Percentiles rank a stretch among this genome's conserved stretches.
Evolutionary conservation across 2,797 vertebrate genomes (phyloP).

Genomic region (Rhincodon typus): DNA sequence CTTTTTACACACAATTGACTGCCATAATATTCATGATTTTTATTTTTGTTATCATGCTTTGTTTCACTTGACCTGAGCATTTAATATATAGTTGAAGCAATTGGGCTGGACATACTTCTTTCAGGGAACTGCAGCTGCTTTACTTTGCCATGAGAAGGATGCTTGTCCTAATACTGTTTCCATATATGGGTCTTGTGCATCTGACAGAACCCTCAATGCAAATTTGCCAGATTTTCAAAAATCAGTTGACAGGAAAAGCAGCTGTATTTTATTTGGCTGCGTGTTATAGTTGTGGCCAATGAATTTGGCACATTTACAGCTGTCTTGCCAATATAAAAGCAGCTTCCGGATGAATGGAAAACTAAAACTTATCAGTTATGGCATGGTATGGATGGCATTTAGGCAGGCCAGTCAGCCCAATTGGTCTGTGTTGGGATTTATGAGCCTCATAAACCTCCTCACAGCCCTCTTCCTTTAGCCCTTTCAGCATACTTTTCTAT

Average conservation of each 20-base stretch:
- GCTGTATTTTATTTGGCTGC: neutral
- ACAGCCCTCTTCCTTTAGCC: neutral
- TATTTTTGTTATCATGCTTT: neutral
- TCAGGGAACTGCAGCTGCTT: neutral
- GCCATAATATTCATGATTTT: neutral
- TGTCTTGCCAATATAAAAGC: neutral
- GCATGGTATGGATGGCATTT: neutral
- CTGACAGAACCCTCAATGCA: neutral
- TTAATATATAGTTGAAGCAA: neutral
- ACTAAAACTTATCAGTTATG: neutral
- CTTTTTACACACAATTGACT: neutral
- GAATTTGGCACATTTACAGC: neutral
- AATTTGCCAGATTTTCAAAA: neutral
- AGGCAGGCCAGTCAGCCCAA: neutral
- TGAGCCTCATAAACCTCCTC: neutral
- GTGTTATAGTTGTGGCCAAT: neutral
- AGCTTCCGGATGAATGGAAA: neutral
- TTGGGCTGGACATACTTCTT: neutral
- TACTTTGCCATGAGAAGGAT: neutral
- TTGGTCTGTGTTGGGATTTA: neutral
- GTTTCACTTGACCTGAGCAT: neutral
- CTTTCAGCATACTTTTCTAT: neutral
- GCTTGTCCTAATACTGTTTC: neutral
- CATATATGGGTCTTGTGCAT: neutral
- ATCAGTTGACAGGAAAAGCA: neutral